phyloP scores from a whole-genome alignment of 2,113 vertebrate genomes.

The Myrmecophaga tridactyla region DNA sequence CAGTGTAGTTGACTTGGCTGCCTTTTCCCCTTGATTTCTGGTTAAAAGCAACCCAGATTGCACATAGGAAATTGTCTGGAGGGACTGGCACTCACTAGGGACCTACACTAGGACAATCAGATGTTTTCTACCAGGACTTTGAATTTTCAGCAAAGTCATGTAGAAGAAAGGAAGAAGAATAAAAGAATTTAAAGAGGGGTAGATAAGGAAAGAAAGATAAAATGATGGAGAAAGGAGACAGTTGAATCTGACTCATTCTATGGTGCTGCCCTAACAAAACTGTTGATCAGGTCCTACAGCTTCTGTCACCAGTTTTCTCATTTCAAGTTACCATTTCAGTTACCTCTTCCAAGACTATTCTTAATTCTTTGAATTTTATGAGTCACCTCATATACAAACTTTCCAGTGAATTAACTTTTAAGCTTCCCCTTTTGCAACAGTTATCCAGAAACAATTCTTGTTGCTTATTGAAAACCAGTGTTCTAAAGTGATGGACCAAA shows the following conservation, averaged over 20 bases:
- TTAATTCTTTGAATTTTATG: background rate
- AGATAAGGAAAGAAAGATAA: background rate
- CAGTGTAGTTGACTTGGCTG: background rate
- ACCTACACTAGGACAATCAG: background rate
- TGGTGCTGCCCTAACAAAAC: background rate
- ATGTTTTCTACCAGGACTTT: background rate
- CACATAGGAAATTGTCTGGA: accelerated
- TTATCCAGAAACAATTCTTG: background rate
- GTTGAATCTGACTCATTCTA: background rate
- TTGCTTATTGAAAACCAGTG: background rate
- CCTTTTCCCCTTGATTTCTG: background rate
- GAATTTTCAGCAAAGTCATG: background rate
- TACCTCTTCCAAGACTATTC: background rate
- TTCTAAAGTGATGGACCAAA: background rate
- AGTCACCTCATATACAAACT: background rate
- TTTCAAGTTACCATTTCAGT: too few species aligned
- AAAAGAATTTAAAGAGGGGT: background rate
- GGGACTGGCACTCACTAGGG: background rate
- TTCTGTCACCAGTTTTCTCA: accelerated
- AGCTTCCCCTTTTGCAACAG: too few species aligned
- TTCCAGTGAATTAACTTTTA: background rate
- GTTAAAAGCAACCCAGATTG: background rate
- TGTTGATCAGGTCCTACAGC: too few species aligned
- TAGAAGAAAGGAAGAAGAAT: background rate
- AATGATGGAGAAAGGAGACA: background rate